Percentiles rank a stretch among this genome's conserved stretches.
These are phyloP conservation scores for Anarrhichthys ocellatus DNA, from an alignment of 2,113 vertebrate genomes.

Conservation along the genomic window DNA sequence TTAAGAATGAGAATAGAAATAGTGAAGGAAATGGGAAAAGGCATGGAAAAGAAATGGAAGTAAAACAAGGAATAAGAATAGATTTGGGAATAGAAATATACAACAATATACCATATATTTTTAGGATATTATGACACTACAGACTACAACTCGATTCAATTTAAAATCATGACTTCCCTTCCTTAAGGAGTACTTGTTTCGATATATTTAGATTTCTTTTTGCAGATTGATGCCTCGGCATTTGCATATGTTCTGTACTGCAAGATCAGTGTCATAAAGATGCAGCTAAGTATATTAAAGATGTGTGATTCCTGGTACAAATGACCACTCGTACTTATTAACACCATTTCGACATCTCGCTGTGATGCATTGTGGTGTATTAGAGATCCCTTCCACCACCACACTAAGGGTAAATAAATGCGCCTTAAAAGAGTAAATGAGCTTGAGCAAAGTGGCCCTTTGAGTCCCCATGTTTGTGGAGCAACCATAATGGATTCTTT, in stretches of 20 bases:
- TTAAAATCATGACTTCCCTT: not conserved
- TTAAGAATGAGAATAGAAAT: not conserved
- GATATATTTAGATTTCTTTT: not conserved
- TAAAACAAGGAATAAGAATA: not conserved
- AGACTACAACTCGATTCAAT: no score
- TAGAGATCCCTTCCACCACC: conserved; percentile 40
- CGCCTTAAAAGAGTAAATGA: conserved; percentile 76
- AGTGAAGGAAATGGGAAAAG: not conserved
- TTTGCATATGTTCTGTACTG: not conserved
- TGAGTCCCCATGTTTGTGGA: conserved; percentile 77
- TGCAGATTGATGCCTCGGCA: not conserved
- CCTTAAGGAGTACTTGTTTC: not conserved
- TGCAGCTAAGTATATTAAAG: conserved; percentile 31
- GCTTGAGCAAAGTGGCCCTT: conserved; percentile 81
- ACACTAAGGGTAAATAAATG: conserved; percentile 74
- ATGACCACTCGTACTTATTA: conserved; percentile 62
- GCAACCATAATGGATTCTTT: conserved; percentile 82
- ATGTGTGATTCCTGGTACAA: conserved; percentile 46
- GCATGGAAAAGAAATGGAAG: no score
- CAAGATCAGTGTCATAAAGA: conserved; percentile 10
- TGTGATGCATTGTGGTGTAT: conserved; percentile 40
- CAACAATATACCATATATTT: no score
- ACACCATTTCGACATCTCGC: conserved; percentile 15
- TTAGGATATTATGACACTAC: no score
- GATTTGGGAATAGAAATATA: no score